These are phyloP conservation scores for Acronicta aceris DNA, from an alignment of 2,888 invertebrate genomes.

Conservation along the genomic window DNA sequence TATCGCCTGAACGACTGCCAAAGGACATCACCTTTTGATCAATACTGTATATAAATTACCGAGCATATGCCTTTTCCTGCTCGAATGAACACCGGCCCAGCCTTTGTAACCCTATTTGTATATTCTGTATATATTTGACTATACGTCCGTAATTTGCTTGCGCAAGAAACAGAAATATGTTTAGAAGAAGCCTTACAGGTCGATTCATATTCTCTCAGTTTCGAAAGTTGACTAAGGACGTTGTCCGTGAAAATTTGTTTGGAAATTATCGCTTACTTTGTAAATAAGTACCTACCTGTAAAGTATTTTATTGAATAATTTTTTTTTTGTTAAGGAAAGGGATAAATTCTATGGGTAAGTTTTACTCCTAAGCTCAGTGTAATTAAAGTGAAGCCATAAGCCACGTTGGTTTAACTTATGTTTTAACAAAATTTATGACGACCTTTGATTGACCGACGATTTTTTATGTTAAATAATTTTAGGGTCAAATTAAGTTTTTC, in stretches of 20 bases:
- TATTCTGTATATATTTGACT: constrained; percentile 51
- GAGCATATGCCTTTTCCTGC: constrained; percentile 87
- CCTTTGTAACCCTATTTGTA: constrained; percentile 72
- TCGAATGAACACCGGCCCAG: constrained; percentile 77
- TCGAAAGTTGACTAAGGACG: constrained; percentile 3
- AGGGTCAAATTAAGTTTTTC: too few species aligned
- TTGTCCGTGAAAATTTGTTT: constrained; percentile 2
- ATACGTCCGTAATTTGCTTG: constrained; percentile 56
- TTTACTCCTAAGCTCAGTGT: neutral
- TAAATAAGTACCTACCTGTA: neutral
- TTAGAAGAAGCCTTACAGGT: neutral
- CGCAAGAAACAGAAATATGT: constrained; percentile 26
- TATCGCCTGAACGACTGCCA: constrained; percentile 83
- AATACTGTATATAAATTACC: constrained; percentile 89
- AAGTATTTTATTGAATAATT: neutral
- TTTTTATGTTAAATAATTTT: too few species aligned
- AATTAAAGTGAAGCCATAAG: neutral
- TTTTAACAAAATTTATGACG: too few species aligned
- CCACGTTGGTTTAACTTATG: neutral
- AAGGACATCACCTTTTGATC: constrained; percentile 88
- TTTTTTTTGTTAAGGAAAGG: neutral
- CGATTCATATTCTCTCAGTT: constrained; percentile 3
- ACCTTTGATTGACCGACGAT: too few species aligned
- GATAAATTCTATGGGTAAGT: neutral
- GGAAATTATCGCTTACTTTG: neutral